Percentiles rank a stretch among this genome's conserved stretches.
Conservation (phyloP, 1,140 invertebrate species). For the silkworm (Bombyx mori) region ASM3026992v2 NC_085111.1:7061001-7061500, state of each 20-base stretch:
- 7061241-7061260: slow-evolving; percentile 34
- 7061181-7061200: slow-evolving; percentile 24
- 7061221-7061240: slow-evolving; percentile 36
- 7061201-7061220: slow-evolving; percentile 25
- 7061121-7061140: slow-evolving; percentile 33
- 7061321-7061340: slow-evolving; percentile 41
- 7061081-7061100: slow-evolving; percentile 27
- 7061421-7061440: slow-evolving; percentile 37
- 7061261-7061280: slow-evolving; percentile 30
- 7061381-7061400: slow-evolving; percentile 29
- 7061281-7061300: slow-evolving; percentile 36
- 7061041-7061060: slow-evolving; percentile 54
- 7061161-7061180: slow-evolving; percentile 24
- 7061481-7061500: slow-evolving; percentile 26
- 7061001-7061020: slow-evolving; percentile 32
- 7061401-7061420: slow-evolving; percentile 30
- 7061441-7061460: slow-evolving; percentile 15
- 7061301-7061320: slow-evolving; percentile 42
- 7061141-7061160: slow-evolving; percentile 24
- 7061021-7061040: slow-evolving; percentile 24
- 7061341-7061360: slow-evolving; percentile 39
- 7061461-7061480: slow-evolving; percentile 43
- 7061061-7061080: slow-evolving; percentile 26
- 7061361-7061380: slow-evolving; percentile 37
- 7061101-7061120: slow-evolving; percentile 24